Conservation (phyloP, 2,888 invertebrate genomes). For the Dendrolimus pini region DNA sequence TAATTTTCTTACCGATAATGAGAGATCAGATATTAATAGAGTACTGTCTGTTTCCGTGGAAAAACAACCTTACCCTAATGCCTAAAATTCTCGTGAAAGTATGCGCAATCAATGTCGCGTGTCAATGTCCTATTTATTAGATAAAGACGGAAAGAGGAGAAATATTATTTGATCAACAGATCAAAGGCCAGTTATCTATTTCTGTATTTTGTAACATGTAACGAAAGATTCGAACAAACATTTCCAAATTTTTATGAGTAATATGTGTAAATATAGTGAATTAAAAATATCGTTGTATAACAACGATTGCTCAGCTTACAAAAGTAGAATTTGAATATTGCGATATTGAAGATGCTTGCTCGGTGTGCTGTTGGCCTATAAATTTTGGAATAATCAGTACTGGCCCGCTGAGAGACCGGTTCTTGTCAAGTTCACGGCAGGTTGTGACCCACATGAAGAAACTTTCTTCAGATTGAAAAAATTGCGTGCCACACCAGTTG, state of each 20-base stretch:
- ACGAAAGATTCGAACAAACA: neutral
- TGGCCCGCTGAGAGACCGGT: slow-evolving; percentile 34
- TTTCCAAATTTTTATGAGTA: neutral
- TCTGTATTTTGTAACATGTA: neutral
- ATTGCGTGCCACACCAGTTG: slow-evolving; percentile 28
- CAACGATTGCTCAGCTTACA: slow-evolving; percentile 3
- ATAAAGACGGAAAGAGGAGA: no score
- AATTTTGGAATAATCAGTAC: slow-evolving; percentile 33
- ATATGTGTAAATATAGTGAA: neutral
- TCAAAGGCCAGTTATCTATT: no score
- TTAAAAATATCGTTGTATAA: neutral
- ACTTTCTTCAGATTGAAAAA: slow-evolving; percentile 57
- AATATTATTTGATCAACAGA: no score
- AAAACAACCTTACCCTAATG: no score
- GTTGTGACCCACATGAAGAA: slow-evolving; percentile 55
- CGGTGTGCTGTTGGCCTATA: slow-evolving; percentile 27
- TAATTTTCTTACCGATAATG: no score
- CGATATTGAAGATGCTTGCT: slow-evolving; percentile 14
- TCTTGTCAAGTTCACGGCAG: slow-evolving; percentile 51
- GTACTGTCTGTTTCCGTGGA: no score
- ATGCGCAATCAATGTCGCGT: no score
- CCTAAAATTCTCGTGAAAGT: no score
- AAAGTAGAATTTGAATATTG: slow-evolving; percentile 9
- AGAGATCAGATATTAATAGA: no score
- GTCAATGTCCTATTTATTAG: no score